Evolutionary conservation across 2,113 vertebrate species (phyloP).

Genomic region (Machaerirhynchus nigripectus): DNA sequence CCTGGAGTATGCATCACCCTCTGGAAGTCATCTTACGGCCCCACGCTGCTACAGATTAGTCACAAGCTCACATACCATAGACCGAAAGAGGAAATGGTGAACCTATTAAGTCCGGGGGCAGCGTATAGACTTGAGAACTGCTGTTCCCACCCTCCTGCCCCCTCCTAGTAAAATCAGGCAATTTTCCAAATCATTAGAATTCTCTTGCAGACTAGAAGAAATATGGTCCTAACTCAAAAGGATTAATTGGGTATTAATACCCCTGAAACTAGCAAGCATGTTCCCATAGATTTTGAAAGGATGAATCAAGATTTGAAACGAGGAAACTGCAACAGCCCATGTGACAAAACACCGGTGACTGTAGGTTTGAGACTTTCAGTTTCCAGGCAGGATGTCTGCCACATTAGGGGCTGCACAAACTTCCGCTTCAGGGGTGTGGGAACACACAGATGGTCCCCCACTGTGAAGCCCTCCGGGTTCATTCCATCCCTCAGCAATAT

Average conservation of each 20-base stretch:
- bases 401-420: neutral
- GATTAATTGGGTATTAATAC: neutral
- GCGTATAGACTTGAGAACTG: neutral
- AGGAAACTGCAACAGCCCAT: neutral
- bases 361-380: neutral
- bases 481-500: neutral
- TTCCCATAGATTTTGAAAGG: neutral
- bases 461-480: neutral
- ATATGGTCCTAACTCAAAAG: neutral
- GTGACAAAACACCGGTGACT: neutral
- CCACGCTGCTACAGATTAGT: slow-evolving; percentile 45
- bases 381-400: neutral
- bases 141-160: neutral
- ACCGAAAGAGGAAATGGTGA: slow-evolving; percentile 39
- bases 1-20: slow-evolving; percentile 70
- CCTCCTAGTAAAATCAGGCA: neutral
- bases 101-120: neutral
- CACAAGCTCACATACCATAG: neutral
- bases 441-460: neutral
- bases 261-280: neutral
- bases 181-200: neutral
- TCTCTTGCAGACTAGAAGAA: neutral
- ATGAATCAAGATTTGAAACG: neutral
- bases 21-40: slow-evolving; percentile 57
- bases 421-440: fast-evolving